Conservation (phyloP, 2,888 invertebrate species). For the Papilio gigon region DNA sequence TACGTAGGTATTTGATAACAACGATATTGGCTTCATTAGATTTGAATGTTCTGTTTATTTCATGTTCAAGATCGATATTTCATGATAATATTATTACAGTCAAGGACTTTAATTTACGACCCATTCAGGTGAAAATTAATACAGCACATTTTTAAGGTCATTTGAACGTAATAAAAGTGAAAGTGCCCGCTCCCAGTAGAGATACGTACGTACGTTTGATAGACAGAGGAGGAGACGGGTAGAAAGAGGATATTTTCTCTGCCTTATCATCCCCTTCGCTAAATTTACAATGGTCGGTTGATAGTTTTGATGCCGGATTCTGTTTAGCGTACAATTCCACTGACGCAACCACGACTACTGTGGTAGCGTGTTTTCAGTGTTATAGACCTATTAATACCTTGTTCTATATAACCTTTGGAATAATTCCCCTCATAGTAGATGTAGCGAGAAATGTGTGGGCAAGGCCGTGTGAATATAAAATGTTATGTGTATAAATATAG, state of each 20-base stretch:
- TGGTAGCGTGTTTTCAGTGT: background rate
- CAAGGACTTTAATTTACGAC: background rate
- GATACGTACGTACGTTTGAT: too few species aligned
- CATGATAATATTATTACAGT: background rate
- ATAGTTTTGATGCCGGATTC: too few species aligned
- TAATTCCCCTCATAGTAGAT: slow-evolving; percentile 5
- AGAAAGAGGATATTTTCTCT: too few species aligned
- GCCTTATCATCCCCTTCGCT: too few species aligned
- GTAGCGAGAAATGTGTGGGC: background rate
- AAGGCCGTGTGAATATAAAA: slow-evolving; percentile 15
- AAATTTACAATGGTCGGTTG: too few species aligned
- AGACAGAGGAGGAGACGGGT: too few species aligned
- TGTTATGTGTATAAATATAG: background rate
- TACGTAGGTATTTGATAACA: background rate
- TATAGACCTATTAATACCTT: slow-evolving; percentile 6
- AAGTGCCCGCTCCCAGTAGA: too few species aligned
- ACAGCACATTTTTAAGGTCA: too few species aligned
- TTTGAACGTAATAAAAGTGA: too few species aligned
- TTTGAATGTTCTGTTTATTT: background rate
- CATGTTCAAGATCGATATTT: background rate
- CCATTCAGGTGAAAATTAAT: too few species aligned
- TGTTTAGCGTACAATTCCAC: background rate
- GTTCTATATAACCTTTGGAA: slow-evolving; percentile 14
- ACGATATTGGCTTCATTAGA: background rate
- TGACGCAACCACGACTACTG: background rate